Conservation (phyloP, 1,140 invertebrate species). For the Sipha flava region DNA sequence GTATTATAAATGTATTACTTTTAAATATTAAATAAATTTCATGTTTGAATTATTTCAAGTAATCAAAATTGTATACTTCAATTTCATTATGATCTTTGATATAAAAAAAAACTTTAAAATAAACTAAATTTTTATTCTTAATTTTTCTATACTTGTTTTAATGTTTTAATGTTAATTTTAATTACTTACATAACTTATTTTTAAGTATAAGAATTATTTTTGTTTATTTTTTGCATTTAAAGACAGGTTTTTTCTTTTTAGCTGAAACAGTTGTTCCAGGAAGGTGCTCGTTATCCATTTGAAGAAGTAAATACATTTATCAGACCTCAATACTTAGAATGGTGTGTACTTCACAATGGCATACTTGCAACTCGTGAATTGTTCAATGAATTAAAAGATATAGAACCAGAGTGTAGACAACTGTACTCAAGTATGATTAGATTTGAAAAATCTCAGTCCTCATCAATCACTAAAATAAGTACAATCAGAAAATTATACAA, state of each 20-base stretch:
- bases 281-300: not conserved
- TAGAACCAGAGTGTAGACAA: not conserved
- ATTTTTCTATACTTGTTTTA: too few species aligned
- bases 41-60: too few species aligned
- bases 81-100: too few species aligned
- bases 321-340: not conserved
- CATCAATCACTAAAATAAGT: not conserved
- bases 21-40: too few species aligned
- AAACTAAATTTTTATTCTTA: too few species aligned
- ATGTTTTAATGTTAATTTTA: too few species aligned
- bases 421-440: not conserved
- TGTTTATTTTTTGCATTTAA: too few species aligned
- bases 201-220: too few species aligned
- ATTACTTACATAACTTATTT: too few species aligned
- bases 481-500: constrained; percentile 10
- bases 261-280: not conserved
- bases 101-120: too few species aligned
- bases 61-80: too few species aligned
- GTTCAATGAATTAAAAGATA: not conserved
- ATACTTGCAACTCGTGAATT: not conserved
- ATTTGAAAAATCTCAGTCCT: not conserved
- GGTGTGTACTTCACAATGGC: not conserved
- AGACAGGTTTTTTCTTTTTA: not conserved
- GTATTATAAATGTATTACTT: too few species aligned
- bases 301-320: not conserved